Evolutionary conservation across 2,113 vertebrate genomes (phyloP).

Genomic region (Bujurquina vittata): DNA sequence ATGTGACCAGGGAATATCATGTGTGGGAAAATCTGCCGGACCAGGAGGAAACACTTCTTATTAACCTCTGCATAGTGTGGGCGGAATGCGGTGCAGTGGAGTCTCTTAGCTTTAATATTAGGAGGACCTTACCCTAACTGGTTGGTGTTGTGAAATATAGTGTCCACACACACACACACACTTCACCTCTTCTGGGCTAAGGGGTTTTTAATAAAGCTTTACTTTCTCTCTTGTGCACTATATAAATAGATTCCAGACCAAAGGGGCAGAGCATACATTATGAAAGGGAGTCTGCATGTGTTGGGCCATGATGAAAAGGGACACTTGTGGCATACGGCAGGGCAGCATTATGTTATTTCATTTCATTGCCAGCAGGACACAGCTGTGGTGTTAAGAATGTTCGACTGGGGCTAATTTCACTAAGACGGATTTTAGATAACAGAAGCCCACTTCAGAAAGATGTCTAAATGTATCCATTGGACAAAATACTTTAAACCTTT

Average conservation of each 20-base stretch:
- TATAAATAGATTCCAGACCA: constrained; percentile 28
- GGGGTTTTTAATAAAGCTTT: constrained; percentile 50
- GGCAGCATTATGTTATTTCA: background rate
- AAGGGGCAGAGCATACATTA: background rate
- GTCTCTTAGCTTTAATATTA: constrained; percentile 59
- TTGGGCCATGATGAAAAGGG: background rate
- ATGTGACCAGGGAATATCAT: constrained; percentile 51
- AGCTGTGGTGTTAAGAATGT: background rate
- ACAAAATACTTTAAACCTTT: no score
- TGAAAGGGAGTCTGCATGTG: background rate
- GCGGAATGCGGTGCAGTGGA: constrained; percentile 9
- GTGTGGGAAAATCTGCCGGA: constrained; percentile 19
- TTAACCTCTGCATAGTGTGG: constrained; percentile 46
- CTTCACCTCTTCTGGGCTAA: background rate
- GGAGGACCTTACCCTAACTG: constrained; percentile 14
- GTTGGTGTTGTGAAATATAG: constrained; percentile 54
- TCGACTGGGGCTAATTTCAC: background rate
- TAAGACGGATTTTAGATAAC: background rate
- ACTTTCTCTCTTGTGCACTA: constrained; percentile 37
- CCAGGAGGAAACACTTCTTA: constrained; percentile 26
- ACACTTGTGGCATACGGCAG: background rate
- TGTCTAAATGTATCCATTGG: no score
- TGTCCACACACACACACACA: constrained; percentile 13
- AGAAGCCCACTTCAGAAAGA: background rate
- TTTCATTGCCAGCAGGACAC: background rate